Conservation (phyloP, 37 sponge, comb jelly and placozoan species). For the Sycon ciliatum region DNA sequence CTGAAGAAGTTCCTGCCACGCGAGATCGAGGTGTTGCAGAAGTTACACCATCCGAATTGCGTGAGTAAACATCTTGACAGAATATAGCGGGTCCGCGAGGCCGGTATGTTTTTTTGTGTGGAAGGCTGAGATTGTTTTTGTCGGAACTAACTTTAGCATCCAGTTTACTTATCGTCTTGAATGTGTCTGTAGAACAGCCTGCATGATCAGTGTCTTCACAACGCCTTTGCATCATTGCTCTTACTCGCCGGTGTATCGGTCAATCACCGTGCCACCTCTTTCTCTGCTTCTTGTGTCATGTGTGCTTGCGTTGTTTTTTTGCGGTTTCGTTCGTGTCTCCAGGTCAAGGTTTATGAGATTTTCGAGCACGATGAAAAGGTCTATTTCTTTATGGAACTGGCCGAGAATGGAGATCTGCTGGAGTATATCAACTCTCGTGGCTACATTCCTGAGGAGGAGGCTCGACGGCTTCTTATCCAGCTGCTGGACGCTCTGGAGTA, state of each 20-base stretch:
- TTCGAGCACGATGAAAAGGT: constrained; percentile 57
- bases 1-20: constrained; percentile 75
- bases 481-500: constrained; percentile 45
- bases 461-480: constrained; percentile 58
- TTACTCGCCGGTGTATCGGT: no score
- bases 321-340: no score
- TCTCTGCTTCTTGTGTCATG: no score
- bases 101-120: neutral
- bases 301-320: no score
- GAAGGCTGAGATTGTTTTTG: neutral
- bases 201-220: no score
- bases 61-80: no score
- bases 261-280: no score
- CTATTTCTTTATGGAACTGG: constrained; percentile 81
- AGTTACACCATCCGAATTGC: constrained; percentile 53
- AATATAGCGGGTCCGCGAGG: neutral
- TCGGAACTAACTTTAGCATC: no score
- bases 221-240: no score
- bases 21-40: constrained; percentile 61
- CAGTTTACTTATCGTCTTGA: no score
- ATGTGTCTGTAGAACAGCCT: no score
- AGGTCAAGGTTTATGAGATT: constrained; percentile 61
- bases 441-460: constrained; percentile 55
- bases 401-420: constrained; percentile 79
- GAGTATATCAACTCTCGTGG: constrained; percentile 71